Evolutionary conservation across 2,888 invertebrate genomes (phyloP).

Genomic region (Oasisia sp.): DNA sequence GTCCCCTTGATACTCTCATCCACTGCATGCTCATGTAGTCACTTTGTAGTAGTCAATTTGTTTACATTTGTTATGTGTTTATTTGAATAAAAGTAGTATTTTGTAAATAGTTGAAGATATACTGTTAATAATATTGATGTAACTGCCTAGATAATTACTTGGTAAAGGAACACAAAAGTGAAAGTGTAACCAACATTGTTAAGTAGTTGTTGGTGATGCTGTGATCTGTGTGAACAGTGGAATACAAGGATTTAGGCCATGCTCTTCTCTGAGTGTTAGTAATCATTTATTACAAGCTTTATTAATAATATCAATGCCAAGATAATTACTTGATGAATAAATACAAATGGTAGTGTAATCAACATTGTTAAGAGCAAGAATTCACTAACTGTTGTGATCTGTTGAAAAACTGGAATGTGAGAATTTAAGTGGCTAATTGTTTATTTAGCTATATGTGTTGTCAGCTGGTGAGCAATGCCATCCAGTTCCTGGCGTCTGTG

Average conservation of each 20-base stretch:
- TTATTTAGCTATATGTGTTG: neutral
- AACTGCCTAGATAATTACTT: too few species aligned
- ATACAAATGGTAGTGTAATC: neutral
- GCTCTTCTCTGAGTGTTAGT: too few species aligned
- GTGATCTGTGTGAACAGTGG: too few species aligned
- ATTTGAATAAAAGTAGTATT: neutral
- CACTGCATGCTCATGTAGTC: neutral
- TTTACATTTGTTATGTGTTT: neutral
- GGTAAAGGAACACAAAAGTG: too few species aligned
- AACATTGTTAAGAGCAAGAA: neutral
- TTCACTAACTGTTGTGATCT: neutral
- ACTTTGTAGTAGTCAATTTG: neutral
- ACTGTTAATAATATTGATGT: neutral
- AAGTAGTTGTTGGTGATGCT: too few species aligned
- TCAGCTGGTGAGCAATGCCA: conserved; percentile 93
- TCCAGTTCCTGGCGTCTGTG: conserved; percentile 93
- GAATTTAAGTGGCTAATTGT: neutral
- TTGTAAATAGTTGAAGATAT: neutral
- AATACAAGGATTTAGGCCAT: too few species aligned
- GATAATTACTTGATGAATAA: neutral
- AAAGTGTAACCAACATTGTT: too few species aligned
- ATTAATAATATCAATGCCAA: neutral
- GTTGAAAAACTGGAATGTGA: neutral
- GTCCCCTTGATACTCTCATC: neutral
- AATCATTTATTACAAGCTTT: too few species aligned